Evolutionary conservation across 2,113 vertebrate species (phyloP), one percentile per base, ranked within the genome.

Genomic region (Gadus macrocephalus): DNA sequence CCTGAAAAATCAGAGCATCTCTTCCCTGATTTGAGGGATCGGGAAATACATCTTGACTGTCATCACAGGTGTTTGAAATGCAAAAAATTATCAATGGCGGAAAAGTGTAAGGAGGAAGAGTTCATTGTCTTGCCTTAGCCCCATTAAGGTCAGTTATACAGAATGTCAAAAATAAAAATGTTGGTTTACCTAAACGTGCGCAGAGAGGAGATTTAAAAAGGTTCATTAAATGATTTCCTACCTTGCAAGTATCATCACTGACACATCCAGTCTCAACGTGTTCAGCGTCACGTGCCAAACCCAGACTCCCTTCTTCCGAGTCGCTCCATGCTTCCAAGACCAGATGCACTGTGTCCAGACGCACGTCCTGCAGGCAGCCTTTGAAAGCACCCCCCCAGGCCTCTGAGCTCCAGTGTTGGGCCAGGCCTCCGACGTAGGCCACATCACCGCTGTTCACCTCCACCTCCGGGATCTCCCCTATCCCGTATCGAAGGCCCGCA

Each of bases 281-380:
- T 31, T 70, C 73, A 61, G 62, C 65, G 16, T 78, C 74, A 16
- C 64, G 86, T 42, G 83, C 64, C 35, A 82, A 64, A 80, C 87
- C 88, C 4, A 83, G 62, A 1, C 67, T 76, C 38, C 75, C 68
- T 31, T 76, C 67, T 5, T 75, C 55, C 0, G 74, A 67, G 49
- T n/a, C 67, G 42, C 80, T 74, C 89, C 81, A 81, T 1, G 64
- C 35, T 1, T 78, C 80, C 77, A 80, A 19, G 16, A 89, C 83
- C 71, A 98, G 76, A 65, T 78, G 91, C 53, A 86, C 82, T 0
- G 64, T 77, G 16, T 93, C 92, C 62, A 98, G 83, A 0, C 83
- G 91, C 17, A 98, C 19, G 68, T 98, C 96, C 87, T 98, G 96
- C 80, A 98, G 88, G 67, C 96, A 98, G 49, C 96, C 96, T 83